A percentile compares a stretch with the other conserved stretches of the same genome.
phyloP scores from a whole-genome alignment of 2,113 vertebrate species.

The Melanerpes aurifrons region DNA sequence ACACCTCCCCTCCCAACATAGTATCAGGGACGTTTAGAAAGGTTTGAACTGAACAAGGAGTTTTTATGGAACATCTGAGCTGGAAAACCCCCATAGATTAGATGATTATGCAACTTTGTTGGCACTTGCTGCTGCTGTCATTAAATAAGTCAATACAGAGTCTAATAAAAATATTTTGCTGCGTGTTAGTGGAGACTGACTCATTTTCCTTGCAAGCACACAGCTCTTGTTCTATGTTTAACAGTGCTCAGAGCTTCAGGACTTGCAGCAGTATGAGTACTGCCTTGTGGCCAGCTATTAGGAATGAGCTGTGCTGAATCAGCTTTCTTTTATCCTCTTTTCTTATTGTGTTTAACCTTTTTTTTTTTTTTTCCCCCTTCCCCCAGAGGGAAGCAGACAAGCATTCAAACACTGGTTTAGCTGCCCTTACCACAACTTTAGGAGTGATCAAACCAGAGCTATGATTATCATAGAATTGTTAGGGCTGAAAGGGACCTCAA shows the following conservation, averaged over 20 bases:
- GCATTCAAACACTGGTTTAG: neutral
- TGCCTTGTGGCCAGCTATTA: neutral
- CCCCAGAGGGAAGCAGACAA: neutral
- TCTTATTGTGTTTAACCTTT: neutral
- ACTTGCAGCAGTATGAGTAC: neutral
- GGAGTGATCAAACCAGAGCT: neutral
- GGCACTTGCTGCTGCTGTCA: neutral
- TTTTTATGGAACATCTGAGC: neutral
- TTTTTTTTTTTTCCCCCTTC: neutral
- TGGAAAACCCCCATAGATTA: neutral
- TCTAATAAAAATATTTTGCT: neutral
- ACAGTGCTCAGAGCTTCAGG: neutral
- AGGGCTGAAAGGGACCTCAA: too few species aligned
- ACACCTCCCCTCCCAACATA: neutral
- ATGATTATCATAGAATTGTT: neutral
- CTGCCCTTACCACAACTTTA: neutral
- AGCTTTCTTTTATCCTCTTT: neutral
- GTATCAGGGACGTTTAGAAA: neutral
- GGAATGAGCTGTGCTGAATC: neutral
- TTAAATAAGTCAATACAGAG: neutral
- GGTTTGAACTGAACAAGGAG: neutral
- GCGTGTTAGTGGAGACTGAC: neutral
- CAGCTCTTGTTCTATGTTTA: neutral
- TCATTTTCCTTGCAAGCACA: neutral
- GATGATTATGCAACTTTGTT: neutral